phyloP scores from a whole-genome alignment of 2,797 vertebrate genomes.

The Eurystomus glaucurus region DNA sequence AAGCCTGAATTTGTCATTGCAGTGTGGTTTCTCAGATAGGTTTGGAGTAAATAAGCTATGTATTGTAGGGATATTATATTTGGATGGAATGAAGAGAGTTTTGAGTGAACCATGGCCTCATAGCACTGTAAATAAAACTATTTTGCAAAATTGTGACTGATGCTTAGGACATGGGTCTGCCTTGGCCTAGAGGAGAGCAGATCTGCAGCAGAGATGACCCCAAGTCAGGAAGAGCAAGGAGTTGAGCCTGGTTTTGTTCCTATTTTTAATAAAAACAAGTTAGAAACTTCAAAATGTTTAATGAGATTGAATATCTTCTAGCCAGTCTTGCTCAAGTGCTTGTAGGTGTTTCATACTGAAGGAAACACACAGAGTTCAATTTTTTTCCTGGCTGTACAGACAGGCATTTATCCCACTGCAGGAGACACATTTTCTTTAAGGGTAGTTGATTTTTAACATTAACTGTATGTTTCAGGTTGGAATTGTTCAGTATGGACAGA shows the following conservation, averaged over 20 bases:
- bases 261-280: not conserved
- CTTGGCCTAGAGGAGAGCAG: not conserved
- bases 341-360: not conserved
- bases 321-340: not conserved
- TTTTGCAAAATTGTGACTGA: not conserved
- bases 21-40: not conserved
- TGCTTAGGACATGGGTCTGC: not conserved
- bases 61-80: not conserved
- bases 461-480: constrained; percentile 88
- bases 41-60: not conserved
- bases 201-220: accelerated
- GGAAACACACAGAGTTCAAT: not conserved
- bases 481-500: constrained; percentile 95
- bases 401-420: not conserved
- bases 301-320: not conserved
- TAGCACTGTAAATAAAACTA: not conserved
- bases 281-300: not conserved
- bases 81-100: not conserved
- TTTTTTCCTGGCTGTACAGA: not conserved
- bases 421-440: not conserved
- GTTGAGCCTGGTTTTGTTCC: not conserved
- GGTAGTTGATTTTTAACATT: not conserved
- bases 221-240: not conserved
- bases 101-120: not conserved
- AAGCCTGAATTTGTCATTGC: not conserved